phyloP scores from a whole-genome alignment of 2,888 invertebrate genomes.

The Dynastes tityus region DNA sequence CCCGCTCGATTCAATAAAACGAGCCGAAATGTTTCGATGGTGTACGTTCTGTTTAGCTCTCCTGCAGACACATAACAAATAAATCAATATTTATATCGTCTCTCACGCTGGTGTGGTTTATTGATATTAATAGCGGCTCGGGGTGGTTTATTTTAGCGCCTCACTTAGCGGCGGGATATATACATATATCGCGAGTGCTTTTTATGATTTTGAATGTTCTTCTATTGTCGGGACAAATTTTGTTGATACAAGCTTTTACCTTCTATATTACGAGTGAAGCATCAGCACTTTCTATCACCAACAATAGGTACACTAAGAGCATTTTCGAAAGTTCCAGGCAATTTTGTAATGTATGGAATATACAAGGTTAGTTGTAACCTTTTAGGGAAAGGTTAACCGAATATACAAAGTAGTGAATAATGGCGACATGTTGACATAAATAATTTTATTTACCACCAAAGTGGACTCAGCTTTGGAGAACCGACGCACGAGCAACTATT shows the following conservation, averaged over 20 bases:
- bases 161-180: background rate
- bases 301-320: too few species aligned
- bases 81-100: slow-evolving; percentile 46
- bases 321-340: too few species aligned
- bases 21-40: slow-evolving; percentile 35
- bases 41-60: slow-evolving; percentile 12
- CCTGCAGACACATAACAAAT: slow-evolving; percentile 43
- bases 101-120: slow-evolving; percentile 44
- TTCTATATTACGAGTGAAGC: background rate
- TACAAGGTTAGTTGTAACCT: too few species aligned
- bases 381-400: too few species aligned
- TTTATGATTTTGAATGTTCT: background rate
- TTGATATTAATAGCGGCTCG: slow-evolving; percentile 38
- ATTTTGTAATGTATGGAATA: too few species aligned
- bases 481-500: too few species aligned
- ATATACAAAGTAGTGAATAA: too few species aligned
- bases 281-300: too few species aligned
- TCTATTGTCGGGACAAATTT: too few species aligned
- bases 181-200: background rate
- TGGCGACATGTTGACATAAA: too few species aligned
- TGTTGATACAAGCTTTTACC: background rate
- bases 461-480: too few species aligned
- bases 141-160: slow-evolving; percentile 23
- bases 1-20: slow-evolving; percentile 36
- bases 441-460: too few species aligned